Evolutionary conservation across 2,113 vertebrate species (phyloP).

Genomic region (Bubo blakistoni): DNA sequence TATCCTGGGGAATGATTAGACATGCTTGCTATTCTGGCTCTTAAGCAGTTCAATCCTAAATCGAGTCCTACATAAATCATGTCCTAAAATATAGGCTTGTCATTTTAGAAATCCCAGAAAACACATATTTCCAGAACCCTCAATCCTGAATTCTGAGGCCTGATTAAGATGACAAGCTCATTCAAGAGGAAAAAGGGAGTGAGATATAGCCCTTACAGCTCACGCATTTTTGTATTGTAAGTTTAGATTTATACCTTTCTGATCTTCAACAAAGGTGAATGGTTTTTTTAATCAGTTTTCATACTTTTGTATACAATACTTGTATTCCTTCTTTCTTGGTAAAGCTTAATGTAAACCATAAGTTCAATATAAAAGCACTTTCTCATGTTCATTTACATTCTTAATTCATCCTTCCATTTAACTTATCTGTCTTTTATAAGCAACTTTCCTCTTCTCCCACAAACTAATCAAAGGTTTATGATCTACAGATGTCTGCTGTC

Average conservation of each 20-base stretch:
- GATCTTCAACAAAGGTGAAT: neutral
- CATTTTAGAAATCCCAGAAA: neutral
- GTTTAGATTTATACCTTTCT: neutral
- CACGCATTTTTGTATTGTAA: neutral
- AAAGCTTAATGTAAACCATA: neutral
- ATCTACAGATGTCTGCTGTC: neutral
- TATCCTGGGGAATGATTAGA: neutral
- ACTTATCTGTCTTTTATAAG: neutral
- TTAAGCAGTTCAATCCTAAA: neutral
- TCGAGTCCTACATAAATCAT: neutral
- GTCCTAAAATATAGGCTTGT: neutral
- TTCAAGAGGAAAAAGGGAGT: neutral
- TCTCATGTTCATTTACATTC: neutral
- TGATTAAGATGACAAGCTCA: neutral
- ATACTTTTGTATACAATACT: neutral
- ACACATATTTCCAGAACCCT: neutral
- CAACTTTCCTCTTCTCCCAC: neutral
- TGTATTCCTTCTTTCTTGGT: neutral
- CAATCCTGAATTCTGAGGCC: neutral
- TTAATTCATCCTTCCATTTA: neutral
- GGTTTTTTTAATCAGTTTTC: neutral
- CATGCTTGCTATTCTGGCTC: neutral
- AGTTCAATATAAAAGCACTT: neutral
- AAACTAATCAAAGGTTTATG: neutral
- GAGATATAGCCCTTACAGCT: neutral